Percentiles rank a stretch among this genome's conserved stretches.
phyloP scores from a whole-genome alignment of 92 coral and sea anemone species.

The Phenganax marumi region DNA sequence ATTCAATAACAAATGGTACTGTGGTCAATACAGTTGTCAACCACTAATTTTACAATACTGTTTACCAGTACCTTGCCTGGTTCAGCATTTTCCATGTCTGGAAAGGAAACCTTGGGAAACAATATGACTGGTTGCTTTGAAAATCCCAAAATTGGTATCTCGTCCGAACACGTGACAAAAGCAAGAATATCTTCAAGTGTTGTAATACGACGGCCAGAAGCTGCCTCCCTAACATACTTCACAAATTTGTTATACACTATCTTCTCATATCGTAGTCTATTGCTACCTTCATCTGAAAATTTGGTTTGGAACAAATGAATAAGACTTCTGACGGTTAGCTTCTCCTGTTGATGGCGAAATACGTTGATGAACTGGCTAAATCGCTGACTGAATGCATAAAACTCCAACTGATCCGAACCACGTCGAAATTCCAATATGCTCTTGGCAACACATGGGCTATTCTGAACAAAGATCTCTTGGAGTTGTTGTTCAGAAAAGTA shows the following conservation, averaged over 20 bases:
- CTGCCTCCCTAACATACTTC: not conserved
- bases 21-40: not conserved
- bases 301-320: not conserved
- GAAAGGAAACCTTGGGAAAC: not conserved
- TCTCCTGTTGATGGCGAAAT: too few relatives aligned
- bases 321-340: too few relatives aligned
- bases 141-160: constrained; percentile 14
- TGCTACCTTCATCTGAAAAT: not conserved
- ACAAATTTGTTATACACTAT: not conserved
- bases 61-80: not conserved
- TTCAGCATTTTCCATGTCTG: not conserved
- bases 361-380: too few relatives aligned
- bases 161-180: constrained; percentile 16
- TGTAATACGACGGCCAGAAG: not conserved
- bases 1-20: not conserved
- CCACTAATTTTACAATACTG: not conserved
- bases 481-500: constrained; percentile 43
- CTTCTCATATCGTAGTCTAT: not conserved
- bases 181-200: constrained; percentile 5
- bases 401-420: too few relatives aligned
- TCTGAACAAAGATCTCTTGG: constrained; percentile 38
- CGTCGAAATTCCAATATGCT: too few relatives aligned
- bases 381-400: too few relatives aligned
- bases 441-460: not conserved
- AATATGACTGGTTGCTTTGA: not conserved